A percentile compares a stretch with the other conserved stretches of the same genome.
These are phyloP conservation scores for Morpho helenor DNA, from an alignment of 2,888 invertebrate genomes.

Conservation along the genomic window DNA sequence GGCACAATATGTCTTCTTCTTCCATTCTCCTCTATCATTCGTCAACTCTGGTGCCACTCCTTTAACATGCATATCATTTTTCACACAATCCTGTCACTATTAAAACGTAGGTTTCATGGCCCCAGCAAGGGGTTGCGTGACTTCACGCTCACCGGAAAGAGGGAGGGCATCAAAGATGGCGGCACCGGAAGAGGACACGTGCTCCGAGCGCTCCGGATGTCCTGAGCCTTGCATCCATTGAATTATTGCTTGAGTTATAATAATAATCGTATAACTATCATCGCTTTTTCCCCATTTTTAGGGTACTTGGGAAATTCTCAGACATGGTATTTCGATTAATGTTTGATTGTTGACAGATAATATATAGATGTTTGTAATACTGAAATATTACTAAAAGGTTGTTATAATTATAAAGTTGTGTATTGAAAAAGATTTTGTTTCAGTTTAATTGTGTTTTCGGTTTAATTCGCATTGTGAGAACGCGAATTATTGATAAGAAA, in stretches of 20 bases:
- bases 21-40: no score
- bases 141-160: conserved; percentile 56
- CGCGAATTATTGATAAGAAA: no score
- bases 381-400: no score
- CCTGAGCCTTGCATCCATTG: conserved; percentile 64
- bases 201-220: conserved; percentile 70
- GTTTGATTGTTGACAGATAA: conserved; percentile 1
- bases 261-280: conserved; percentile 40
- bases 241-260: conserved; percentile 62
- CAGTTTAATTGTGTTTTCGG: no score
- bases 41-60: no score
- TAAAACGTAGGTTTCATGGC: conserved; percentile 35
- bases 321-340: conserved; percentile 21
- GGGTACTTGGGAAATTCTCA: conserved; percentile 19
- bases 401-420: no score
- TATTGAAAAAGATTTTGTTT: no score
- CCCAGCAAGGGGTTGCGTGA: conserved; percentile 68
- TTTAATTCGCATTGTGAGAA: no score
- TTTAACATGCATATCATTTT: no score
- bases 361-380: no score
- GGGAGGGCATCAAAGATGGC: conserved; percentile 70
- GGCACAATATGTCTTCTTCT: no score
- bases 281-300: conserved; percentile 26
- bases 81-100: no score
- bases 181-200: conserved; percentile 73